These are phyloP conservation scores for Shinisaurus crocodilurus DNA, from an alignment of 2,113 vertebrate species.

Conservation along the genomic window DNA sequence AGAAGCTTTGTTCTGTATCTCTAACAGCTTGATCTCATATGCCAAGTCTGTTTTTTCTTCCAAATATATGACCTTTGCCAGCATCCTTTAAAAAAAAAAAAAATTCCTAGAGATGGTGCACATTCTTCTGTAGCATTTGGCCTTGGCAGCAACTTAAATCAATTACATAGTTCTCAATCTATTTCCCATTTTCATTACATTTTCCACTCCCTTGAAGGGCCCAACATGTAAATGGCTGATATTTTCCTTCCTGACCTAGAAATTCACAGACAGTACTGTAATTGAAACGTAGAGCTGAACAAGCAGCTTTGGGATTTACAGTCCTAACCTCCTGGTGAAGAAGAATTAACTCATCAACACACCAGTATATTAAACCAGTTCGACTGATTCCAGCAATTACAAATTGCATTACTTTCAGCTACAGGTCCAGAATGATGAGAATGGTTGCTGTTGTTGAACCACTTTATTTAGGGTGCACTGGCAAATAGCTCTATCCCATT, in stretches of 20 bases:
- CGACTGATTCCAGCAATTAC: slow-evolving; percentile 51
- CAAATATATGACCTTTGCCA: neutral
- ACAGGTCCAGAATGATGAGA: slow-evolving; percentile 46
- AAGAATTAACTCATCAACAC: slow-evolving; percentile 69
- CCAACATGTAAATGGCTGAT: slow-evolving; percentile 47
- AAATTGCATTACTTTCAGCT: slow-evolving; percentile 8
- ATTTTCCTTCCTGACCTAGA: slow-evolving; percentile 48
- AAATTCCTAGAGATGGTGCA: neutral
- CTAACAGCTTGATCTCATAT: neutral
- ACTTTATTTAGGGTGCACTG: slow-evolving; percentile 3
- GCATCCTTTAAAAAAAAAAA: neutral
- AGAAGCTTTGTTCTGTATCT: slow-evolving; percentile 6
- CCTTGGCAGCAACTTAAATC: slow-evolving; percentile 22
- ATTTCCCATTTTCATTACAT: slow-evolving; percentile 48
- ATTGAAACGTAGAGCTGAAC: slow-evolving; percentile 57
- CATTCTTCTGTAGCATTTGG: slow-evolving; percentile 25
- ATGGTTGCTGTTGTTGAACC: slow-evolving; percentile 41
- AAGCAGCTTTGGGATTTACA: slow-evolving; percentile 65
- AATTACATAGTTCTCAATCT: slow-evolving; percentile 44
- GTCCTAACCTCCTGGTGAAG: slow-evolving; percentile 49
- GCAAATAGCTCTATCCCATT: slow-evolving; percentile 10
- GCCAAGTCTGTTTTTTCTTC: neutral
- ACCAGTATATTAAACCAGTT: slow-evolving; percentile 39
- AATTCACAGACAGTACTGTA: slow-evolving; percentile 57
- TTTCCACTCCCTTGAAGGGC: slow-evolving; percentile 49